Base-by-base conservation (phyloP, 2,888 invertebrate species). In the Andrena bicolor region DNA sequence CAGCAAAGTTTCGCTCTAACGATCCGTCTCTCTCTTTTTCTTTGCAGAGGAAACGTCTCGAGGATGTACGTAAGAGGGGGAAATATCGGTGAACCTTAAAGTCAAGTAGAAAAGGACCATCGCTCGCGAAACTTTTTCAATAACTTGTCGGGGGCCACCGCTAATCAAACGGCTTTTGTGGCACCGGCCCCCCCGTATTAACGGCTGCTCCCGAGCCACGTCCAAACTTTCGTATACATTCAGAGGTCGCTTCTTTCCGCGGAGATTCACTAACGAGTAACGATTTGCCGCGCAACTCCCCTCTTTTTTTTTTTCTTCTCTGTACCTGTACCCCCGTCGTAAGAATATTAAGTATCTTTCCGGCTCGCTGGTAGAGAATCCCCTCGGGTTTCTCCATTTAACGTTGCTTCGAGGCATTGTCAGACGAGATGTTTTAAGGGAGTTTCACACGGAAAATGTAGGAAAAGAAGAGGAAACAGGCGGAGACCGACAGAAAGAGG, bases 381-480 rank as follows among this genome's bases (percentile, higher is more conserved):
- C 58, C 68, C 70, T 63, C 49, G 49, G n/a, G 58, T 20, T 56
- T 68, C 60, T 53, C 35, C 32, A 32, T 65, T 56, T 28, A 58
- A 69, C 49, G 73, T 61, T 51, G 70, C 68, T 51, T 68, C 78
- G 76, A 28, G 66, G 68, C 65, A 70, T 76, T 85, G 76, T 83
- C 69, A 82, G 82, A 84, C 84, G 68, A 82, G 76, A 84, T 83
- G 65, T 84, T 83, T 89, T 88, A 88, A 88, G 88, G 84, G 75
- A 77, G 78, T 86, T 89, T 90, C 89, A 79, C 87, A 87, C 84
- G 84, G 80, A 83, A 90, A 90, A 90, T 92, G 64, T 94, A 98
- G 98, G 98, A 98, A 96, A 98, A 98, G 97, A 98, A 98, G 96
- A 98, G 97, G 96, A 99, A 98, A 96, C 98, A 98, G 96, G 97